These are phyloP conservation scores for Eupelmus urozonus DNA, from an alignment of 2,888 invertebrate species.

Conservation along the genomic window DNA sequence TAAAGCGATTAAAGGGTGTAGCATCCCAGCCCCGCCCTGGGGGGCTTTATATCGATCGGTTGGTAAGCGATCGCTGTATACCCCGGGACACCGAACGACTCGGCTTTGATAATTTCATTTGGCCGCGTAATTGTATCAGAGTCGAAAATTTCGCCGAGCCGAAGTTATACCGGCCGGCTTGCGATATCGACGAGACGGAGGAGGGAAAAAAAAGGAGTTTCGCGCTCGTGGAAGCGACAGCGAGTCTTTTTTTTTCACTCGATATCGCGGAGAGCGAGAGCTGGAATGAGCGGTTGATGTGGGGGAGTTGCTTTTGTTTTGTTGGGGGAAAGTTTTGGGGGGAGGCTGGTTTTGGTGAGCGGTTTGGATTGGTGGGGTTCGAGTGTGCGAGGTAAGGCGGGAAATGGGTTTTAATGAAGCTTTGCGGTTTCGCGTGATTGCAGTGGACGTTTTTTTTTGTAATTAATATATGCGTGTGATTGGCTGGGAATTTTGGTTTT, in stretches of 20 bases:
- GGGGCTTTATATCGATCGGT: conserved; percentile 37
- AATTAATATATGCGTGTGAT: neutral
- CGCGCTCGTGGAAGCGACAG: neutral
- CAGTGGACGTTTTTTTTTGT: no score
- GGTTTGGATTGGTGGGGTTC: no score
- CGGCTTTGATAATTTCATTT: conserved; percentile 50
- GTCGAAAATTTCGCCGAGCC: conserved; percentile 38
- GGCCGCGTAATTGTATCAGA: conserved; percentile 34
- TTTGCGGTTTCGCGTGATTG: no score
- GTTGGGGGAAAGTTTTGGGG: no score
- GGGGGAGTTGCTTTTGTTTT: no score
- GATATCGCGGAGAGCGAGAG: neutral
- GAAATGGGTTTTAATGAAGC: no score
- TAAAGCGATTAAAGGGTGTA: conserved; percentile 41
- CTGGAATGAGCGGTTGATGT: neutral
- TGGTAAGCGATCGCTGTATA: conserved; percentile 37
- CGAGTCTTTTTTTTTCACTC: neutral
- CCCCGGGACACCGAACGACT: neutral
- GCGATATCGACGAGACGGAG: neutral
- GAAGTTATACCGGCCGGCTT: conserved; percentile 4
- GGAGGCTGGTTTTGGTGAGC: no score
- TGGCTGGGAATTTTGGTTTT: no score
- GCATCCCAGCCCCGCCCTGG: conserved; percentile 3
- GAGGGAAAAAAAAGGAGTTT: conserved; percentile 14
- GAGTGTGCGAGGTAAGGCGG: no score